Conservation (phyloP, 2,113 vertebrate genomes). For the Zapus hudsonius region DNA sequence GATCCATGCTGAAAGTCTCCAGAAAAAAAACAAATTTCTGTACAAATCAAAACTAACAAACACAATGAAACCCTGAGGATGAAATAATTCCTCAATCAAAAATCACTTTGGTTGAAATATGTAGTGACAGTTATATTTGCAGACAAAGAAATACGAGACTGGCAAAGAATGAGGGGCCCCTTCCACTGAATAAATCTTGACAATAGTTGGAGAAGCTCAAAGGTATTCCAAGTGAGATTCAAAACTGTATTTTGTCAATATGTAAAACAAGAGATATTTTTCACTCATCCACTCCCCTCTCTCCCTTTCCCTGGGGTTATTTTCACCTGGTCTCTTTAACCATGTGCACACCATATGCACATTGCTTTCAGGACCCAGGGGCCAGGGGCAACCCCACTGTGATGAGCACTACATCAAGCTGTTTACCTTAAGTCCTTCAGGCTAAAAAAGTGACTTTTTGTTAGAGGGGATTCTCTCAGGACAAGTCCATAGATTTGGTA, state of each 20-base stretch:
- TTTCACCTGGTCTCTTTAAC: constrained; percentile 49
- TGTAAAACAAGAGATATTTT: constrained; percentile 58
- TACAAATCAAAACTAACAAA: constrained; percentile 57
- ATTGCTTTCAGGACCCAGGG: constrained; percentile 1
- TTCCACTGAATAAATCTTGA: constrained; percentile 68
- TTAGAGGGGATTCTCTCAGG: constrained; percentile 10
- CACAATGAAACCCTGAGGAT: constrained; percentile 63
- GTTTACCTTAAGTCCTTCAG: neutral
- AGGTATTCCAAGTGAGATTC: constrained; percentile 66
- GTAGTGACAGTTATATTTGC: constrained; percentile 50
- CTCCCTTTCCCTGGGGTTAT: constrained; percentile 18
- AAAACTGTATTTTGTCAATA: constrained; percentile 64
- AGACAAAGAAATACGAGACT: constrained; percentile 63
- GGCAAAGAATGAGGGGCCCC: constrained; percentile 50
- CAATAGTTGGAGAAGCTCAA: constrained; percentile 40
- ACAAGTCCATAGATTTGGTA: constrained; percentile 62
- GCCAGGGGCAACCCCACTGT: constrained; percentile 47
- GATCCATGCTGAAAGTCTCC: neutral
- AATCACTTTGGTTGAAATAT: constrained; percentile 73
- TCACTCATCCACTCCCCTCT: constrained; percentile 2
- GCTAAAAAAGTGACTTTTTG: constrained; percentile 65
- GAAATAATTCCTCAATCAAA: constrained; percentile 68
- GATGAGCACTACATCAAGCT: constrained; percentile 57
- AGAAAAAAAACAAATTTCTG: constrained; percentile 50
- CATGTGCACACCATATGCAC: neutral